Evolutionary conservation across 1,140 invertebrate genomes (phyloP), one percentile per base, ranked within the genome.

Genomic region (Cydia amplana): DNA sequence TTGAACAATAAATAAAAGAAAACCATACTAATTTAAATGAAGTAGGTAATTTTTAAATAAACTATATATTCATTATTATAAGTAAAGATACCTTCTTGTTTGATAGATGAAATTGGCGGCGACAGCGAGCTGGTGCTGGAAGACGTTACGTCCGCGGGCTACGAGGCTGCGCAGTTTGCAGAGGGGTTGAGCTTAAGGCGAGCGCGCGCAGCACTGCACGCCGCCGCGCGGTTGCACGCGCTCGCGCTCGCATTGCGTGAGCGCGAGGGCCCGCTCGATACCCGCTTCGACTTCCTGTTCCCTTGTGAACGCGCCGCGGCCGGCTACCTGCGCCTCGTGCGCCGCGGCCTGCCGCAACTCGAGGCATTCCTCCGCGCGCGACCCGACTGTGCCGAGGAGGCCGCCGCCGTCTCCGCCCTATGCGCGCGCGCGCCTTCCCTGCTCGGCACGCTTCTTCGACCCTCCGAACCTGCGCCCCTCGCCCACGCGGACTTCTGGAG

Each of bases 401-500:
- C 90, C 2, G 86, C 86, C 0, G 91, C 91, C 3, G 88, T 92
- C 0, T 86, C 89, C 63, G 88, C 85, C 10, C 78, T 93, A 12
- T 87, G 86, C 74, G 85, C 88, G 1, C 79, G 91, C 16, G 91
- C 91, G 0, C 91, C 91, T 2, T 87, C 89, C 0, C 80, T 93
- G 25, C 87, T 93, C 10, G 95, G 95, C 1, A 94, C 94, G 2
- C 88, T 97, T 2, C 89, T 96, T 10, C 93, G 95, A 94, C 95
- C 85, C 94, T 91, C 96, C 55, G 95, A 95, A 80, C 95, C 96
- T 0, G 91, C 97, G 55, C 94, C 95, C 1, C 92, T 96, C 12
- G 96, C 96, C 0, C 96, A 97, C 85, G 97, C 96, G 0, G 96
- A 97, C 83, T 97, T 97, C 85, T 97, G 96, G 96, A 96, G 96